phyloP scores from a whole-genome alignment of 2,797 vertebrate genomes.

The Ibycter americanus region DNA sequence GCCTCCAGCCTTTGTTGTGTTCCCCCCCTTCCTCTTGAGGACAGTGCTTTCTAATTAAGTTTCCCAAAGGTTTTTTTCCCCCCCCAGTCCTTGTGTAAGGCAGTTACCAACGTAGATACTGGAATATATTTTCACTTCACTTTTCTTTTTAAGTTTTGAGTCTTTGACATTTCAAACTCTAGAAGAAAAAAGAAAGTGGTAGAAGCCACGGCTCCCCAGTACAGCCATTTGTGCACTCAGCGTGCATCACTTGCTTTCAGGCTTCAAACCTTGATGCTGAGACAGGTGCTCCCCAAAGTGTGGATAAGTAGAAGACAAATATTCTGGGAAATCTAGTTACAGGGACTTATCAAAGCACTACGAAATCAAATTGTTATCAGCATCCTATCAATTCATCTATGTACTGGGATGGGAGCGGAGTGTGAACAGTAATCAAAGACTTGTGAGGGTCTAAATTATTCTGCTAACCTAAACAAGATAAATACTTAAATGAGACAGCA shows the following conservation, averaged over 20 bases:
- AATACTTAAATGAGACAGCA: neutral
- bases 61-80: neutral
- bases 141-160: neutral
- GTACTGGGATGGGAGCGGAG: neutral
- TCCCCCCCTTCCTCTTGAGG: neutral
- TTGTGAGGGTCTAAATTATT: neutral
- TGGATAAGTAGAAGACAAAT: neutral
- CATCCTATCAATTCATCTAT: neutral
- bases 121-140: neutral
- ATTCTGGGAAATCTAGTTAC: neutral
- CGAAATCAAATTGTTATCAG: too few species aligned
- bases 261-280: neutral
- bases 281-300: neutral
- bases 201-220: neutral
- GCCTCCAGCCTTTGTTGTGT: neutral
- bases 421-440: neutral
- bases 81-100: neutral
- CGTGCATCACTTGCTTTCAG: neutral
- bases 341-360: too few species aligned
- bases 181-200: neutral
- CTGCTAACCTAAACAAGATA: neutral
- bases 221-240: neutral
- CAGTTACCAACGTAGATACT: neutral
- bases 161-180: neutral
- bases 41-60: neutral